These are phyloP conservation scores for Alitta virens DNA, from an alignment of 2,888 invertebrate genomes.

Conservation along the genomic window DNA sequence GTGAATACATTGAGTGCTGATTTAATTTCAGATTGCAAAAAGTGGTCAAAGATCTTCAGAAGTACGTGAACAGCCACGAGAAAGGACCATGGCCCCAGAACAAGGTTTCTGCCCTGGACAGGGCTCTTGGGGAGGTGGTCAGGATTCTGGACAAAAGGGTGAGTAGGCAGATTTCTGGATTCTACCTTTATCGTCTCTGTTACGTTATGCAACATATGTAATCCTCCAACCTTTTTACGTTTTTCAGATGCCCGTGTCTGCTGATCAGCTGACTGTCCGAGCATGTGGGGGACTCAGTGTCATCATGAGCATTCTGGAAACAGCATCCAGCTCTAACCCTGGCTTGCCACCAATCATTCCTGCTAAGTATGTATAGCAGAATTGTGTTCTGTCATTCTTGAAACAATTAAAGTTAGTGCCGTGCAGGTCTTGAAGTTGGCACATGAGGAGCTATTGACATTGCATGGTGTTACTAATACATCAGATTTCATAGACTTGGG, in stretches of 20 bases:
- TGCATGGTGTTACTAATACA: too few relatives aligned
- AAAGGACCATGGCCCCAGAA: conserved; percentile 61
- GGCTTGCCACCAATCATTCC: conserved; percentile 62
- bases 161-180: too few relatives aligned
- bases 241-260: conserved; percentile 35
- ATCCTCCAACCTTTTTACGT: too few relatives aligned
- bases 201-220: too few relatives aligned
- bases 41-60: conserved; percentile 58
- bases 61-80: conserved; percentile 50
- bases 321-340: conserved; percentile 59
- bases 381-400: too few relatives aligned
- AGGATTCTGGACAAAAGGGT: conserved; percentile 62
- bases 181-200: too few relatives aligned
- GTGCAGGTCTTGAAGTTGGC: too few relatives aligned
- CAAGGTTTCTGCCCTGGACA: conserved; percentile 62
- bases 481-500: too few relatives aligned
- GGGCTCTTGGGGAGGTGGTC: conserved; percentile 63
- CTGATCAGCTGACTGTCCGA: conserved; percentile 61
- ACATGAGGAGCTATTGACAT: too few relatives aligned
- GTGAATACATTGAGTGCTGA: background rate
- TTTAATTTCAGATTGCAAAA: conserved; percentile 60
- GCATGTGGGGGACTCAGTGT: conserved; percentile 65
- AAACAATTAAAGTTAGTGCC: too few relatives aligned
- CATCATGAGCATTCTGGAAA: conserved; percentile 66
- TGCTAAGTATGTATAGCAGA: conserved; percentile 66